Base-by-base conservation (phyloP, 2,888 invertebrate species). In the Volucella inanis region DNA sequence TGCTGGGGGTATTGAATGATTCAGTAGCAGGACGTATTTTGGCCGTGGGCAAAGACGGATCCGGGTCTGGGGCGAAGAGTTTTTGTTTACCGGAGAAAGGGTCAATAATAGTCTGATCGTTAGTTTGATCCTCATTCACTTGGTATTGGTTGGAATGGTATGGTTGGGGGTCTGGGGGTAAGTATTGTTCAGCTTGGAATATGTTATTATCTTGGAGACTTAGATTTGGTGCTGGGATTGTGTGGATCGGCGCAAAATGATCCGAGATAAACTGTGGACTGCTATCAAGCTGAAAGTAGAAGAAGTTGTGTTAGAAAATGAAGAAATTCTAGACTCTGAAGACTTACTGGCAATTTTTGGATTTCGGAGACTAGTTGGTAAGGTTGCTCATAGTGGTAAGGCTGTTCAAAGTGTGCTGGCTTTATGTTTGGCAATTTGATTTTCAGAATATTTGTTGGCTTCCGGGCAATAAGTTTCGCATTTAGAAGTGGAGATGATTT, bases 201-300 rank as follows among this genome's bases (percentile, higher is more conserved):
- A 91, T 87, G 75, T 92, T 91, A 87, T 92, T 91, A 76, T 90
- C 90, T 80, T 90, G 89, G 57, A 89, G 76, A 55, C 87, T 88
- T 50, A 97, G 93, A 93, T 97, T 96, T 9, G 97, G 97, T 31
- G 97, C 97, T 89, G 96, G 96, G 87, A 97, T 96, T 10, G 97
- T 96, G 92, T 96, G 96, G 90, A 97, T 97, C 2, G 96, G 96
- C 88, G 96, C 96, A 90, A 94, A 97, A 93, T 97, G 97, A 93
- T 97, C 97, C 88, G 97, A 97, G 93, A 98, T 97, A 94, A 90
- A 90, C 78, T 89, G 89, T 54, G 88, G 88, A 75, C 91, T 90
- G 71, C 89, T 87, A 67, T 91, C 90, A 87, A 90, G 87, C 90
- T 92, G 87, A 71, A 88, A 88, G 84, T 11, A 22, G 1, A 70